Base-by-base conservation (phyloP, 2,113 vertebrate genomes). In the Origma solitaria region DNA sequence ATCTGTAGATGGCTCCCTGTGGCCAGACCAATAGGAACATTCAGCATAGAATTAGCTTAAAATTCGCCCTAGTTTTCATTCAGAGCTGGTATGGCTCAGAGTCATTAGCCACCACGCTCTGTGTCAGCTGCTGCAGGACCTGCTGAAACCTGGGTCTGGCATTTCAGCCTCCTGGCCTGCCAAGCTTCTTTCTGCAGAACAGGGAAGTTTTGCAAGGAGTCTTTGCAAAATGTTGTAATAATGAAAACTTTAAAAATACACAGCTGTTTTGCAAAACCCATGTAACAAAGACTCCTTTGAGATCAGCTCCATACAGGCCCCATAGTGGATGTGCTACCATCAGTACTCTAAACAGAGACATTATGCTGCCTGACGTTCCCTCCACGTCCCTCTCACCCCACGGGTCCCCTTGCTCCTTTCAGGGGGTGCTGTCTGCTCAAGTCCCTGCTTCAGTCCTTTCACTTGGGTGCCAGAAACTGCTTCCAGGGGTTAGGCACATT, bases 151-250 rank as follows among this genome's bases (percentile, higher is more conserved):
- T 84, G 76, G 82, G 27, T 86, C 87, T 85, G 75, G 61, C 38
- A 77, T 90, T 93, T 73, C 81, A 65, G 62, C 6, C 0, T 65
- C 70, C 87, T 70, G 42, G 47, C 23, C 82, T 78, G 92, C 82
- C 82, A 90, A 95, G 47, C 76, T 77, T 96, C 85, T 84, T 90
- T 92, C 80, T 94, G 35, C 65, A 75, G 38, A 86, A 42, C 35
- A 70, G 69, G 50, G 82, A 72, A 57, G 50, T 93, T 94, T 93
- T 95, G 93, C 87, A 94, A 97, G 85, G 86, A 94, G 75, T 40
- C 90, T 93, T 97, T 92, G 82, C 86, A 96, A 94, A 95, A 96
- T 93, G 76, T 95, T 95, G 95, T 86, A 95, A 93, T 96, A 94
- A 96, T 90, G 82, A 94, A 86, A 95, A 86, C 75, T 93, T 96